A percentile compares a stretch with the other conserved stretches of the same genome.
phyloP scores from a whole-genome alignment of 1,140 invertebrate genomes.

The Asbolus verrucosus region DNA sequence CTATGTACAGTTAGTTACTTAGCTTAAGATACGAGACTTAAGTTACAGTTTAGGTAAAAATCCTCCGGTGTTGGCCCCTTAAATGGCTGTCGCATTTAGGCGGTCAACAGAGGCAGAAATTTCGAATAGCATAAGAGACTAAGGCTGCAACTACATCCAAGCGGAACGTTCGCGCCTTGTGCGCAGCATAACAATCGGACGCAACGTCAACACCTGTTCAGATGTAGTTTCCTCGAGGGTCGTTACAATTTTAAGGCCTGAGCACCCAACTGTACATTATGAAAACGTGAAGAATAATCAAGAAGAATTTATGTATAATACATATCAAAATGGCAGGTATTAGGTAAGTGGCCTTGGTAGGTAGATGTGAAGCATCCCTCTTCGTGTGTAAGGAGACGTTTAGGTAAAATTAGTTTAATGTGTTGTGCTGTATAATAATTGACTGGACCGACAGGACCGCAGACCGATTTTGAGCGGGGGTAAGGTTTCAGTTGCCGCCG shows the following conservation, averaged over 20 bases:
- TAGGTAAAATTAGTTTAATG: constrained; percentile 12
- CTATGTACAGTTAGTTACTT: constrained; percentile 31
- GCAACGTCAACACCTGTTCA: neutral
- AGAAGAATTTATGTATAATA: constrained; percentile 19
- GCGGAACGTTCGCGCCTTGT: too few species aligned
- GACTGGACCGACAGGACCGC: constrained; percentile 44
- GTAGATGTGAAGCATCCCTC: constrained; percentile 6
- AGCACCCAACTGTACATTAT: constrained; percentile 35
- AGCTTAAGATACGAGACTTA: neutral
- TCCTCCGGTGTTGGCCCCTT: too few species aligned
- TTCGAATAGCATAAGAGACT: constrained; percentile 30
- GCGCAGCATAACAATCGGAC: too few species aligned
- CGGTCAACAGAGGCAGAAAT: neutral
- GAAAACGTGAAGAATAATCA: constrained; percentile 4
- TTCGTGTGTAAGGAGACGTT: neutral
- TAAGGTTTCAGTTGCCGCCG: constrained; percentile 36
- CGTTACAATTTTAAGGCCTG: constrained; percentile 16
- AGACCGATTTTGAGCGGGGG: constrained; percentile 25
- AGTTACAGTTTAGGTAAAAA: neutral
- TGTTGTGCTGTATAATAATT: constrained; percentile 29
- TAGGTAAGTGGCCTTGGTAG: constrained; percentile 4
- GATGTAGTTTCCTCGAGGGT: neutral
- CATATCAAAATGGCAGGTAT: constrained; percentile 23
- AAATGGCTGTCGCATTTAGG: too few species aligned
- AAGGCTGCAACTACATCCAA: constrained; percentile 14